A percentile compares a stretch with the other conserved stretches of the same genome.
phyloP scores from a whole-genome alignment of 2,888 invertebrate species.

The Melitaea athalia region DNA sequence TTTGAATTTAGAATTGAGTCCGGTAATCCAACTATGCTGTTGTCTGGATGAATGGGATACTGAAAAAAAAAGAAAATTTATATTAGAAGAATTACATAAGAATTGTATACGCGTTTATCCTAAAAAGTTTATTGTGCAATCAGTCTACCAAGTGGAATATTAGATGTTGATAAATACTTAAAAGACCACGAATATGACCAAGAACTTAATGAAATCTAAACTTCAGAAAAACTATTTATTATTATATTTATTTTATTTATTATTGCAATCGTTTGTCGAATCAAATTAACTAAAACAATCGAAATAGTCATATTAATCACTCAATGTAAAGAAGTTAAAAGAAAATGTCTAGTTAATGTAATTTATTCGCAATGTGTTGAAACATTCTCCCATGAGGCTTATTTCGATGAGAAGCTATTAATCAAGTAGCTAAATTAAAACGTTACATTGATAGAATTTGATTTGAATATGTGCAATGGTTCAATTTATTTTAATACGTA shows the following conservation, averaged over 20 bases:
- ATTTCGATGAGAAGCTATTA: neutral
- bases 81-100: neutral
- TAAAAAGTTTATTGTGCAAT: neutral
- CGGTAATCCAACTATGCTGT: conserved; percentile 69
- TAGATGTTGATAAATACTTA: too few species aligned
- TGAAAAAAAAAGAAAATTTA: conserved; percentile 48
- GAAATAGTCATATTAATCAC: neutral
- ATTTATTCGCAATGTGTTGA: neutral
- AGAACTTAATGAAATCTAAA: neutral
- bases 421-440: neutral
- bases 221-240: neutral
- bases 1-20: conserved; percentile 68
- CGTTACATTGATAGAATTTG: neutral
- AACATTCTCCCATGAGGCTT: neutral
- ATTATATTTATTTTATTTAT: too few species aligned
- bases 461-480: too few species aligned
- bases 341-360: neutral
- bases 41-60: conserved; percentile 68
- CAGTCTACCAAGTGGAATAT: too few species aligned
- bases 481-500: too few species aligned
- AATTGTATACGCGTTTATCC: neutral
- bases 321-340: neutral
- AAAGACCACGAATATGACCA: too few species aligned
- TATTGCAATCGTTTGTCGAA: neutral
- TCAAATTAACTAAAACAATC: neutral